Percentiles rank a stretch among this genome's conserved stretches.
phyloP scores from a whole-genome alignment of 2,888 invertebrate genomes.

The Drosophila neotestacea region DNA sequence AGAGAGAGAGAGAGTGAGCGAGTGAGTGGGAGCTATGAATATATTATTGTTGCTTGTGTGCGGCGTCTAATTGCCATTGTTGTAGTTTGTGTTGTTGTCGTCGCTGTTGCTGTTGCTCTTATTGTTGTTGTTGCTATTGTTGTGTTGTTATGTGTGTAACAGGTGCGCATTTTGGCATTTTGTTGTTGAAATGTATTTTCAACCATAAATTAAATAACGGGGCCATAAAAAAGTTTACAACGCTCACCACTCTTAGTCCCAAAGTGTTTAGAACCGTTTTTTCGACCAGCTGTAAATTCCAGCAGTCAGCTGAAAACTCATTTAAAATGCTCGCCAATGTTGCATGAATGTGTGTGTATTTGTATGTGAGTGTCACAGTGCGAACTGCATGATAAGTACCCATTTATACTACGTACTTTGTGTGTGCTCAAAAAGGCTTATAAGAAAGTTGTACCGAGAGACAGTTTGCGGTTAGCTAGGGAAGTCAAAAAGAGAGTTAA shows the following conservation, averaged over 20 bases:
- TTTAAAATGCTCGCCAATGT: slow-evolving; percentile 59
- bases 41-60: slow-evolving; percentile 55
- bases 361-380: slow-evolving; percentile 27
- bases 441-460: not conserved
- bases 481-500: not conserved
- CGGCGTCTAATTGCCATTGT: slow-evolving; percentile 70
- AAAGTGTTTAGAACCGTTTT: slow-evolving; percentile 66
- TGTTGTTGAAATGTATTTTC: slow-evolving; percentile 70
- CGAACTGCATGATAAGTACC: slow-evolving; percentile 44
- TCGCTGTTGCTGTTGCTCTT: slow-evolving; percentile 16
- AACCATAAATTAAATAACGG: slow-evolving; percentile 78
- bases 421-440: not conserved
- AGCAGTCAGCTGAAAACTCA: slow-evolving; percentile 66
- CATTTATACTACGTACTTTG: slow-evolving; percentile 33
- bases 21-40: slow-evolving; percentile 55
- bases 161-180: slow-evolving; percentile 64
- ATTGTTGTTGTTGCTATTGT: slow-evolving; percentile 18
- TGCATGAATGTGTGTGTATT: slow-evolving; percentile 8
- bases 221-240: slow-evolving; percentile 74
- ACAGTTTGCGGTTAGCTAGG: not conserved
- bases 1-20: not conserved
- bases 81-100: slow-evolving; percentile 40
- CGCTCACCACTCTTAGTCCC: slow-evolving; percentile 36
- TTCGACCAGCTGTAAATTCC: slow-evolving; percentile 54
- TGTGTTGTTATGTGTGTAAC: slow-evolving; percentile 55